These are phyloP conservation scores for Lycopodina hypogea DNA, from an alignment of 37 sponge, comb jelly and placozoan species.

Conservation along the genomic window DNA sequence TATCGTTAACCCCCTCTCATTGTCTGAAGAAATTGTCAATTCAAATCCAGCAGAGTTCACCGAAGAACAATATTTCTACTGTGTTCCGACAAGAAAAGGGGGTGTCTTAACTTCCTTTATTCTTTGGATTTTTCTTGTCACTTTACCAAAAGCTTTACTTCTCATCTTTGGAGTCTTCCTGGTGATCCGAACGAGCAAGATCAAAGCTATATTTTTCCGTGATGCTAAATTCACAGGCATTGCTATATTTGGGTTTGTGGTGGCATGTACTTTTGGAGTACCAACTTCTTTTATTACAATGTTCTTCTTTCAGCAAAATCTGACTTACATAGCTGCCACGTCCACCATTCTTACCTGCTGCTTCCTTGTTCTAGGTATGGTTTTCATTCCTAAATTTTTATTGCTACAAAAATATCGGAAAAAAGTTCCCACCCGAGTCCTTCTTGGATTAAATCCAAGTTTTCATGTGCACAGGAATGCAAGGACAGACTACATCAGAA, in stretches of 20 bases:
- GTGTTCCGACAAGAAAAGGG: not conserved
- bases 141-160: constrained; percentile 1
- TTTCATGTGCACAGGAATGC: not conserved
- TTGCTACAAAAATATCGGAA: constrained; percentile 8
- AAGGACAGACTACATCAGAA: not conserved
- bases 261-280: constrained; percentile 5
- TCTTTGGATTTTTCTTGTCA: constrained; percentile 10
- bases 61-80: not conserved
- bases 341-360: not conserved
- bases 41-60: not conserved
- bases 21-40: not conserved
- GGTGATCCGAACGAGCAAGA: constrained; percentile 16
- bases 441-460: constrained; percentile 16
- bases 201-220: constrained; percentile 26
- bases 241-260: constrained; percentile 22
- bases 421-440: not conserved
- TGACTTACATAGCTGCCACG: not conserved
- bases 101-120: not conserved
- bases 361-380: constrained; percentile 8
- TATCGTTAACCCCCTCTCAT: not conserved
- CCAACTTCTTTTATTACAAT: constrained; percentile 7
- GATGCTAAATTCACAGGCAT: constrained; percentile 27
- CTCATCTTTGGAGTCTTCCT: constrained; percentile 29
- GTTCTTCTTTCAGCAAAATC: not conserved
- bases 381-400: constrained; percentile 28